Base-by-base conservation (phyloP, 2,888 invertebrate species). In the Pollenia amentaria region DNA sequence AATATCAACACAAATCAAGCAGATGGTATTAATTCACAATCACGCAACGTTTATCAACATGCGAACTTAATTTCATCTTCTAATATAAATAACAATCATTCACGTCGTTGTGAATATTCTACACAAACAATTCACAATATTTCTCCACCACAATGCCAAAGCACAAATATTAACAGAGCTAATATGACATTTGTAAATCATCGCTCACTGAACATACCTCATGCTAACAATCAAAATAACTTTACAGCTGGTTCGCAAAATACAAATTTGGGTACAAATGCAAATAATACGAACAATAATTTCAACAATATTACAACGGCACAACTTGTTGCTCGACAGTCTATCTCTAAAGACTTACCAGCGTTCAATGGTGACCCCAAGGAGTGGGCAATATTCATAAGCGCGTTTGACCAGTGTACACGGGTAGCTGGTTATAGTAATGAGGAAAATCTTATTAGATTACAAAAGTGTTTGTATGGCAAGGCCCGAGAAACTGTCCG, bases 361-460 rank as follows among this genome's bases (percentile, higher is more conserved):
- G 14, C 21, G 8, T 67, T 67, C 53, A 51, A 57, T 21, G 67
- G 67, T 12, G 67, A 75, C 40, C 60, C 57, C 7, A 46, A 44
- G 14, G 69, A 75, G 57, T 67, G 82, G 60, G 46, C 48, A 44
- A 72, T 80, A 40, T 80, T 72, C 53, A 72, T 80, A 10, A 72
- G 55, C 18, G 44, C 80, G 3, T 72, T 64, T 42, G 72, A 80
- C 29, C 64, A 42, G 53, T 48, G 62, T 55, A 72, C 12, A 21
- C 18, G n/a, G 14, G 55, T 67, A 7, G 65, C 65, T 46, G 65
- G 65, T 29, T 29, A 29, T 29, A 29, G 29, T 29, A 29, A 29
- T 29, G 29, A 29, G 3, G 29, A 29, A 29, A 29, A 29, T 29
- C 29, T 29, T 29, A 29, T 29, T 29, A 29, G 57, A 62, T 18